These are phyloP conservation scores for Drosophila tristis DNA, from an alignment of 1,140 invertebrate species.

Conservation along the genomic window DNA sequence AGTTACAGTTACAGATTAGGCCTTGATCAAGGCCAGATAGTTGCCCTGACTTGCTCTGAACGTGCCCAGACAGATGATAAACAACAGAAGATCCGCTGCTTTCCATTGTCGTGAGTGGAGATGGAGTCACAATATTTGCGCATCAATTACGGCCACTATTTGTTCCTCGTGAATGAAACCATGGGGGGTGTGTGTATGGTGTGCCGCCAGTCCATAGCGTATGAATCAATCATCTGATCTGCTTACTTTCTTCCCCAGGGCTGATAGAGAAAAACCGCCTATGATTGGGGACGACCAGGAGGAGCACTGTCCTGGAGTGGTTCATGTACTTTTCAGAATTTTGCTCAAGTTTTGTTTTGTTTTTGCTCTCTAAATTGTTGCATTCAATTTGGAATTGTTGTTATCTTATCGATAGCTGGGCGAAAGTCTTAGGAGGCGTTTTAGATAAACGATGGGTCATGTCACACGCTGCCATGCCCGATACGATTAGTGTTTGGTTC, in stretches of 20 bases:
- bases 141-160: constrained; percentile 42
- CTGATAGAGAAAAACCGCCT: constrained; percentile 8
- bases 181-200: background rate
- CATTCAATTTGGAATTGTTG: constrained; percentile 7
- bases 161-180: constrained; percentile 8
- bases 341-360: too few relatives aligned
- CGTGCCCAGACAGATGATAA: background rate
- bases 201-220: background rate
- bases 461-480: constrained; percentile 7
- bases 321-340: too few relatives aligned
- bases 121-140: constrained; percentile 42
- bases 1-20: too few relatives aligned
- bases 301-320: too few relatives aligned
- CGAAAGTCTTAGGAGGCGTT: constrained; percentile 43
- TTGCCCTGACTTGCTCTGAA: too few relatives aligned
- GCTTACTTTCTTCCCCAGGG: background rate
- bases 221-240: background rate
- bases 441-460: constrained; percentile 47
- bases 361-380: background rate
- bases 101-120: background rate
- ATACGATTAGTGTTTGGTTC: constrained; percentile 1
- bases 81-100: constrained; percentile 2
- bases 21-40: too few relatives aligned
- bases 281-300: too few relatives aligned
- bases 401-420: constrained; percentile 49